Conservation (phyloP, 2,113 vertebrate species). For the Malaclemys terrapin region DNA sequence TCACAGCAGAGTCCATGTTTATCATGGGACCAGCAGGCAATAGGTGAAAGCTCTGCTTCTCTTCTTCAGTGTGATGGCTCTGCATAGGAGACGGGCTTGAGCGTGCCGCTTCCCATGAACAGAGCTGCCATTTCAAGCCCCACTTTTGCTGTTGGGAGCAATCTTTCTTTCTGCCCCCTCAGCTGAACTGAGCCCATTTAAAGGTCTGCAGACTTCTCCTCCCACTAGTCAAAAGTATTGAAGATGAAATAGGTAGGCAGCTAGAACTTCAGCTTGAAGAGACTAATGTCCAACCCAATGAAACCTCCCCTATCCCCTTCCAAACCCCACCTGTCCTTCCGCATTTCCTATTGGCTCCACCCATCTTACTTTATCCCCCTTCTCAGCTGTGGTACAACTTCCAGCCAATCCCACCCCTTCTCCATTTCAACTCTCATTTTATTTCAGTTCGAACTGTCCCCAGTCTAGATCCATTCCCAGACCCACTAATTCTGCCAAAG, state of each 20-base stretch:
- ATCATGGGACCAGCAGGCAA: background rate
- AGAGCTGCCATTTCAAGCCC: background rate
- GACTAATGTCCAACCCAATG: background rate
- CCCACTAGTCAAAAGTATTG: background rate
- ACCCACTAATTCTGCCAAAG: background rate
- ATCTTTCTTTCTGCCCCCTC: background rate
- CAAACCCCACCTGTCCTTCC: background rate
- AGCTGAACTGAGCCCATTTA: background rate
- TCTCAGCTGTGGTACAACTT: background rate
- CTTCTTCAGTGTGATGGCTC: accelerated
- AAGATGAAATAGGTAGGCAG: background rate
- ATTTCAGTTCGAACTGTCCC: no score
- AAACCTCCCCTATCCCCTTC: background rate
- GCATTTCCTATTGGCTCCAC: background rate
- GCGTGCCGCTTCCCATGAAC: background rate
- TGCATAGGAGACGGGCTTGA: background rate
- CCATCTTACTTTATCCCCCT: background rate
- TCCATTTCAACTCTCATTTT: background rate
- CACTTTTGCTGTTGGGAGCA: background rate
- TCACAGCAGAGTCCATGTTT: background rate
- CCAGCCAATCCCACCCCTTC: background rate
- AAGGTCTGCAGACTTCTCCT: background rate
- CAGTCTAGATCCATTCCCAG: background rate
- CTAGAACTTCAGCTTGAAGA: background rate
- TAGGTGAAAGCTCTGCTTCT: background rate